Evolutionary conservation across 2,113 vertebrate species (phyloP).

Genomic region (Vulpes ferrilata): DNA sequence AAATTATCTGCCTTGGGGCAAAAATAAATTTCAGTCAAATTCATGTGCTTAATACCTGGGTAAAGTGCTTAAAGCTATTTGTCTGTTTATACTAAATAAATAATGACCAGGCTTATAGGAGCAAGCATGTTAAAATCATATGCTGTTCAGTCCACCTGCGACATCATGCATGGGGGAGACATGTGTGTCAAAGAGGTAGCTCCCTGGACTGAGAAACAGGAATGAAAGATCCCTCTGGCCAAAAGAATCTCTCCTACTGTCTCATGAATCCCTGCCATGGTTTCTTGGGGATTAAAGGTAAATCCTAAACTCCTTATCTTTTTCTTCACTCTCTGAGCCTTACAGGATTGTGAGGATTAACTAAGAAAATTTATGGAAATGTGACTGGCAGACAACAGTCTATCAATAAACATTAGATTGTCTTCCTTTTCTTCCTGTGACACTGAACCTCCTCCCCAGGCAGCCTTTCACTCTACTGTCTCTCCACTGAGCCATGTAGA

Average conservation of each 20-base stretch:
- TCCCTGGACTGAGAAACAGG: neutral
- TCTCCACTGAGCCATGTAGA: neutral
- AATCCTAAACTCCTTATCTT: neutral
- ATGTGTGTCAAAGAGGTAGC: neutral
- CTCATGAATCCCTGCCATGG: too few species aligned
- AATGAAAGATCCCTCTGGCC: neutral
- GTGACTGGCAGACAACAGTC: neutral
- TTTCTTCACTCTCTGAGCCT: neutral
- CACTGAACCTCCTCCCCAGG: neutral
- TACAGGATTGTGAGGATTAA: neutral
- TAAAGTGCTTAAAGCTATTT: neutral
- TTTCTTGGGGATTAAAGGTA: neutral
- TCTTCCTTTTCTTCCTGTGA: too few species aligned
- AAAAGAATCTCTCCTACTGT: neutral
- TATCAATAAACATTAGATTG: neutral
- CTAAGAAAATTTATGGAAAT: neutral
- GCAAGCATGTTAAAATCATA: neutral
- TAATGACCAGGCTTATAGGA: neutral
- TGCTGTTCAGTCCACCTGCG: neutral
- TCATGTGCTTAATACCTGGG: neutral
- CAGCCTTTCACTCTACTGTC: neutral
- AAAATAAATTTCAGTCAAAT: slow-evolving; percentile 48
- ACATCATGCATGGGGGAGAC: neutral
- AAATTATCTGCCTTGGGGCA: neutral
- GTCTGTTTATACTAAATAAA: neutral